Evolutionary conservation across 2,797 vertebrate genomes (phyloP).

Genomic region (Phalloptychus januarius): DNA sequence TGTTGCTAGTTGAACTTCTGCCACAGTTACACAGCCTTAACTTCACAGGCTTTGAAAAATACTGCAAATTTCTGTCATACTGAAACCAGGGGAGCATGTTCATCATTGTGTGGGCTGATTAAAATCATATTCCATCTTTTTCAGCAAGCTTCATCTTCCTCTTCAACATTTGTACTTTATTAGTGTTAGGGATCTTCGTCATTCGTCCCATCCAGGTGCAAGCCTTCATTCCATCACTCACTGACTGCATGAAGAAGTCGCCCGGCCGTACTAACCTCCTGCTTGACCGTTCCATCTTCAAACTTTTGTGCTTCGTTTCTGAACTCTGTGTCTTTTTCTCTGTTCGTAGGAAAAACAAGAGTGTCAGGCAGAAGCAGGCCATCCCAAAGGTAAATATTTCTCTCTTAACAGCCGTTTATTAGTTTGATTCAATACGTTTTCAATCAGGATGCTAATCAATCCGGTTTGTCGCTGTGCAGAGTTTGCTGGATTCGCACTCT

Average conservation of each 20-base stretch:
- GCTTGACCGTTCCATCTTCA: conserved; percentile 13
- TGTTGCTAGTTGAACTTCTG: neutral
- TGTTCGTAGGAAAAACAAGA: conserved; percentile 90
- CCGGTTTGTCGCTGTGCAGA: conserved; percentile 73
- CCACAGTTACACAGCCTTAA: neutral
- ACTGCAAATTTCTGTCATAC: neutral
- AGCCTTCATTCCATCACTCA: conserved; percentile 59
- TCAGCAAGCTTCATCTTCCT: conserved; percentile 16
- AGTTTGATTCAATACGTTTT: neutral
- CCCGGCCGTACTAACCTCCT: conserved; percentile 59
- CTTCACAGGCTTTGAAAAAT: neutral
- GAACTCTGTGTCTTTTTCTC: conserved; percentile 35
- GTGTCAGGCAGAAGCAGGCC: conserved; percentile 89
- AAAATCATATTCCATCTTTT: conserved; percentile 33
- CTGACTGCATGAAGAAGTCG: conserved; percentile 72
- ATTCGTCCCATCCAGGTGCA: conserved; percentile 57
- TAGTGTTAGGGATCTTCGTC: conserved; percentile 25
- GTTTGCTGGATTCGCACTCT: conserved; percentile 91
- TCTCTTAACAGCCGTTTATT: neutral
- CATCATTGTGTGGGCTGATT: conserved; percentile 40
- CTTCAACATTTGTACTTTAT: neutral
- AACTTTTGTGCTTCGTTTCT: neutral
- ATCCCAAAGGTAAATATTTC: conserved; percentile 91
- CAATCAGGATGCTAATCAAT: neutral
- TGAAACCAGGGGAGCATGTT: conserved; percentile 39